These are phyloP conservation scores for Parasteatoda tepidariorum DNA, from an alignment of 1,140 invertebrate species.

Conservation along the genomic window DNA sequence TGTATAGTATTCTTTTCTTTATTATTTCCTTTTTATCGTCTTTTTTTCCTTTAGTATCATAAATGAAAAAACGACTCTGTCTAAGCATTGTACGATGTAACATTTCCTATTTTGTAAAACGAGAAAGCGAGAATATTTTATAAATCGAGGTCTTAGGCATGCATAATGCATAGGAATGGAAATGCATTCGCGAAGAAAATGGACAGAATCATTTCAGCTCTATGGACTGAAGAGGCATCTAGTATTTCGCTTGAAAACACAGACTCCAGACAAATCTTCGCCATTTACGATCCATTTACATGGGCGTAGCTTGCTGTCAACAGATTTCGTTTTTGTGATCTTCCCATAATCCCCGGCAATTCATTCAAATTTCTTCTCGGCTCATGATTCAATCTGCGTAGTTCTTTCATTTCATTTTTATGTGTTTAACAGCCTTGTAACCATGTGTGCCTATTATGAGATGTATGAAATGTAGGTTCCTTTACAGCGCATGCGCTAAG, in stretches of 20 bases:
- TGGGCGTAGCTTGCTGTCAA: background rate
- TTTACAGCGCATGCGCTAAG: no score
- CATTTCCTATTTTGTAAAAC: no score
- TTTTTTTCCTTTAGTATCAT: no score
- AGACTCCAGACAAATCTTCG: slow-evolving; percentile 17
- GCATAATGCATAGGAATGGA: background rate
- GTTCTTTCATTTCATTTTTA: no score
- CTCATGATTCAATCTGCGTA: slow-evolving; percentile 15
- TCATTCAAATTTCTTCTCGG: slow-evolving; percentile 26
- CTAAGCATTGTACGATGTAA: no score
- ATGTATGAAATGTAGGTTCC: no score
- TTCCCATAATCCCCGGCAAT: slow-evolving; percentile 16
- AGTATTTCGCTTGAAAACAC: background rate
- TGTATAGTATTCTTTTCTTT: no score
- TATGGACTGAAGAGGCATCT: background rate
- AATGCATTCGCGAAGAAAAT: background rate
- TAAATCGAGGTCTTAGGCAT: background rate
- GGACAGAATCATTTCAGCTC: background rate
- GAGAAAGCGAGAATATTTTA: background rate
- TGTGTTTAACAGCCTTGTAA: no score
- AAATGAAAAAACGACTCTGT: no score
- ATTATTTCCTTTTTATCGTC: no score
- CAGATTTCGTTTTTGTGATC: background rate
- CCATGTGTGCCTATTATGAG: no score
- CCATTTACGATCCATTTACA: slow-evolving; percentile 39